Conservation (phyloP, 2,888 invertebrate species). For the Drosophila mulleri region DNA sequence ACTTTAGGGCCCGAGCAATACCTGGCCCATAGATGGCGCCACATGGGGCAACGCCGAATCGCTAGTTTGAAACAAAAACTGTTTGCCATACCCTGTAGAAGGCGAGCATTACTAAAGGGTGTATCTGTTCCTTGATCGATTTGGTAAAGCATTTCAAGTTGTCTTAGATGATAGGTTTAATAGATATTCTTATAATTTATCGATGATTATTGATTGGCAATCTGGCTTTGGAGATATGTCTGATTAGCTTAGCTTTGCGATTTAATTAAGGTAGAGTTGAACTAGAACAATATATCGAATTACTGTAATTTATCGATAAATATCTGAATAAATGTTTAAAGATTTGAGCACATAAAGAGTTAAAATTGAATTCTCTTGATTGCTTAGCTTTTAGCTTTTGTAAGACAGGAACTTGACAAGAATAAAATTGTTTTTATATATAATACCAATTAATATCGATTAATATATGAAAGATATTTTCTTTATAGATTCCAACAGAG, state of each 20-base stretch:
- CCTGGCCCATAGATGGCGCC: conserved; percentile 27
- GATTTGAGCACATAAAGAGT: too few relatives aligned
- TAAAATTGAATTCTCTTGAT: not conserved
- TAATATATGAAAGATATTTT: too few relatives aligned
- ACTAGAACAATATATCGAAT: too few relatives aligned
- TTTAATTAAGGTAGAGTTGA: too few relatives aligned
- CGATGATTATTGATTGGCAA: not conserved
- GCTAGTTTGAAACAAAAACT: conserved; percentile 7
- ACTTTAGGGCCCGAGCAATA: conserved; percentile 1
- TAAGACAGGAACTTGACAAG: not conserved
- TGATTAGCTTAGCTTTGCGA: not conserved
- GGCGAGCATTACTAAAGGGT: not conserved
- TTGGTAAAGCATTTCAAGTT: too few relatives aligned
- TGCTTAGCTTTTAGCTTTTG: not conserved
- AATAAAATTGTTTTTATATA: not conserved
- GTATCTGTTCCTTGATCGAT: too few relatives aligned
- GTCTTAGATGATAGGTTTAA: too few relatives aligned
- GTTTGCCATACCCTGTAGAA: not conserved
- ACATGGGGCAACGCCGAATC: not conserved
- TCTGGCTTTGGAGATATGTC: not conserved
- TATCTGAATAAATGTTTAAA: not conserved
- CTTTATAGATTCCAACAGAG: too few relatives aligned
- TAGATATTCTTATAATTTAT: not conserved
- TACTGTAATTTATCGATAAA: not conserved
- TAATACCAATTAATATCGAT: too few relatives aligned